A percentile compares a stretch with the other conserved stretches of the same genome.
phyloP scores from a whole-genome alignment of 2,888 invertebrate genomes.

The Cryptosula pallasiana region DNA sequence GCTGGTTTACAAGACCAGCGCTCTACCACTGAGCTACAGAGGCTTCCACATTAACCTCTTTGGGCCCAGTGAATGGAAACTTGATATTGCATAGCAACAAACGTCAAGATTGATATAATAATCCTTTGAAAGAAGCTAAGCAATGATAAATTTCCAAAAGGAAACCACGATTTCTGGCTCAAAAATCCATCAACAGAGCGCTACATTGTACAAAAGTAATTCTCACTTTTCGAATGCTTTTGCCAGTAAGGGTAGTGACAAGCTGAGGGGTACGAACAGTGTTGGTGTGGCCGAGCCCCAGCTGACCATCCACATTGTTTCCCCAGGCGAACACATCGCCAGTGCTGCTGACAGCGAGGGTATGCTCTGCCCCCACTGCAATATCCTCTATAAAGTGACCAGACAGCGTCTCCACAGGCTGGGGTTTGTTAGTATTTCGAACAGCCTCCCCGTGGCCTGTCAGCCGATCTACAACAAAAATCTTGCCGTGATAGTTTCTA shows the following conservation, averaged over 20 bases:
- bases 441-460: conserved; percentile 60
- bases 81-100: not conserved
- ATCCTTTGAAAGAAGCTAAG: too few species aligned
- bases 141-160: too few species aligned
- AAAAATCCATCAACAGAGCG: too few species aligned
- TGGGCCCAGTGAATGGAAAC: too few species aligned
- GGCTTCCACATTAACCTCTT: too few species aligned
- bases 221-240: conserved; percentile 58
- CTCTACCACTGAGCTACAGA: too few species aligned
- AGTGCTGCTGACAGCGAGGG: conserved; percentile 58
- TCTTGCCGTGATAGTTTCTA: not conserved
- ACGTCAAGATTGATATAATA: too few species aligned
- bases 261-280: conserved; percentile 60
- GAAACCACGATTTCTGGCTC: too few species aligned
- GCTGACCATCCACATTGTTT: conserved; percentile 62
- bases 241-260: conserved; percentile 57
- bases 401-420: conserved; percentile 56
- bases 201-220: too few species aligned
- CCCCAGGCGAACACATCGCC: conserved; percentile 64
- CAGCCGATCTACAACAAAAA: conserved; percentile 56
- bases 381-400: conserved; percentile 60
- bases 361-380: conserved; percentile 62
- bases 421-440: conserved; percentile 57
- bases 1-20: too few species aligned
- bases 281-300: conserved; percentile 59